Conservation (phyloP, 2,113 vertebrate species). For the Piprites chloris region DNA sequence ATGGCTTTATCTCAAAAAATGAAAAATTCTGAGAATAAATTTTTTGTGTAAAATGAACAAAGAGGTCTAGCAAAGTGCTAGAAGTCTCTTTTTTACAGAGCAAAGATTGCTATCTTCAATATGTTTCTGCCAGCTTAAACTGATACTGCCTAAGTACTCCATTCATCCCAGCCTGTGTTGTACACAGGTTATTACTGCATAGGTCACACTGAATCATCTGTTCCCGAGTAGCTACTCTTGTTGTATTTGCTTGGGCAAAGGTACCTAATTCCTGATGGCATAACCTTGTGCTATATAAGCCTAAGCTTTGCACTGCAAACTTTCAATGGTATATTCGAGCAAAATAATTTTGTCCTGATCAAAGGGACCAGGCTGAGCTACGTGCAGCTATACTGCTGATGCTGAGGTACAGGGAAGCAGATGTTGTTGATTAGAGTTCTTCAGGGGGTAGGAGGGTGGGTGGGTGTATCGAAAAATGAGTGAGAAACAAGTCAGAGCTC, state of each 20-base stretch:
- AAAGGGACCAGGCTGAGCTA: not conserved
- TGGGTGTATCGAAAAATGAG: not conserved
- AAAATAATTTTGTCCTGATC: not conserved
- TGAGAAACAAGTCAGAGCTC: not conserved
- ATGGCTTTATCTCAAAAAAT: not conserved
- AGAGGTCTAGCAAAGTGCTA: not conserved
- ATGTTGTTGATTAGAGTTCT: not conserved
- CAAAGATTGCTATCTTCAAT: not conserved
- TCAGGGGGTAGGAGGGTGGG: not conserved
- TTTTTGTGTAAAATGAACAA: not conserved
- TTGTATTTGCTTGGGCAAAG: not conserved
- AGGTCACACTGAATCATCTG: not conserved
- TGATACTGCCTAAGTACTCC: not conserved
- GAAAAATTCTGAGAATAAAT: not conserved
- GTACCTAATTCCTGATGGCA: not conserved
- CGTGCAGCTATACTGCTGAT: not conserved
- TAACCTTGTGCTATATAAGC: not conserved
- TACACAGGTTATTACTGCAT: not conserved
- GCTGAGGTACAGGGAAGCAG: not conserved
- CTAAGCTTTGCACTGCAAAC: not conserved
- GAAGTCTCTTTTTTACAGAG: not conserved
- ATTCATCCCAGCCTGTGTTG: not conserved
- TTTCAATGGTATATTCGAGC: not conserved
- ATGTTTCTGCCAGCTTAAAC: not conserved
- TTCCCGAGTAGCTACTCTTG: not conserved